phyloP scores from a whole-genome alignment of 2,797 vertebrate genomes.

The Kryptolebias ocellatus region DNA sequence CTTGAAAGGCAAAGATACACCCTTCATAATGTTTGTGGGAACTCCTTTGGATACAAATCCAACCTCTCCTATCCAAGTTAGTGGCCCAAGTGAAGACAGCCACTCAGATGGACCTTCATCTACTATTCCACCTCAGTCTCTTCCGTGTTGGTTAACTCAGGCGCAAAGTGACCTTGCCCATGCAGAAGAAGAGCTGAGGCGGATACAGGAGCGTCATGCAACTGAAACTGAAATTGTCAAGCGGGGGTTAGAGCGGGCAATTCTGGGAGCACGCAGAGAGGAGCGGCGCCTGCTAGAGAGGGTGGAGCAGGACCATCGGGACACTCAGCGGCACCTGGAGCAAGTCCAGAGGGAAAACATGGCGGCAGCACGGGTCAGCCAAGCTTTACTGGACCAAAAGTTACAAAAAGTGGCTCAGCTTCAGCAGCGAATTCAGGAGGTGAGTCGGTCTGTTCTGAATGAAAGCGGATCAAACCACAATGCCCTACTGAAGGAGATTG shows the following conservation, averaged over 20 bases:
- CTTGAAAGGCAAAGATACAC: constrained; percentile 15
- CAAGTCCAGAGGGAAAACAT: constrained; percentile 78
- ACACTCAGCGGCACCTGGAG: constrained; percentile 74
- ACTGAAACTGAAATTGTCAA: constrained; percentile 66
- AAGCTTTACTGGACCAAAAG: constrained; percentile 72
- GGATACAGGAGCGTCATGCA: constrained; percentile 63
- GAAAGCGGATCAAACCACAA: constrained; percentile 36
- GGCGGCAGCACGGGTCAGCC: constrained; percentile 67
- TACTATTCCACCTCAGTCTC: constrained; percentile 29
- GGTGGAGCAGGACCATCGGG: constrained; percentile 81
- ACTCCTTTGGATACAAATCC: constrained; percentile 54
- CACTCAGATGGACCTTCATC: constrained; percentile 39
- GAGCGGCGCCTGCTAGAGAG: constrained; percentile 79
- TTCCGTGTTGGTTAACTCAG: constrained; percentile 74
- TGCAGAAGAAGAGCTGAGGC: constrained; percentile 68
- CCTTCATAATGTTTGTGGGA: constrained; percentile 56
- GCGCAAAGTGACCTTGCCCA: constrained; percentile 70
- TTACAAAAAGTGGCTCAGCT: constrained; percentile 69
- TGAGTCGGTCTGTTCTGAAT: constrained; percentile 27
- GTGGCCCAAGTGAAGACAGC: constrained; percentile 37
- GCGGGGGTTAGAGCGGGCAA: constrained; percentile 72
- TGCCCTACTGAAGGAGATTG: constrained; percentile 60
- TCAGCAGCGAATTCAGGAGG: constrained; percentile 62
- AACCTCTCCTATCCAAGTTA: constrained; percentile 44
- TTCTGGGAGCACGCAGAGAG: constrained; percentile 74